These are phyloP conservation scores for Steinernema scapterisci DNA, from an alignment of 2,888 invertebrate species.

Conservation along the genomic window DNA sequence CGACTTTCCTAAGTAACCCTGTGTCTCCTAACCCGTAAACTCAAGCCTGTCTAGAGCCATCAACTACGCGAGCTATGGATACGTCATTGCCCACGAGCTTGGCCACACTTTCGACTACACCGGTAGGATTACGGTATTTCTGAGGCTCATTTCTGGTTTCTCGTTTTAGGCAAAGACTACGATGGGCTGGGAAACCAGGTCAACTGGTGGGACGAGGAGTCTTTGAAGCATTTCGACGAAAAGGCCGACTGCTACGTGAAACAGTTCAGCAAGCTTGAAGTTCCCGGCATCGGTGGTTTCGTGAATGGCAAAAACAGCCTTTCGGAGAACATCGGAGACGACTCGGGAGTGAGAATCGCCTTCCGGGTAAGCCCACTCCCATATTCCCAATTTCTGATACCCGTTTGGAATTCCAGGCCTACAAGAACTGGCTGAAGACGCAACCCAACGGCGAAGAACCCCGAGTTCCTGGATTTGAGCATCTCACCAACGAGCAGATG, in stretches of 20 bases:
- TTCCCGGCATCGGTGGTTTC: no score
- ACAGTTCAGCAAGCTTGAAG: no score
- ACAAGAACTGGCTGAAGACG: slow-evolving; percentile 43
- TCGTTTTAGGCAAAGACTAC: no score
- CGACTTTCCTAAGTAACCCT: slow-evolving; percentile 80
- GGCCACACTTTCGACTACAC: slow-evolving; percentile 70
- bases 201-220: no score
- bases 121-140: slow-evolving; percentile 69
- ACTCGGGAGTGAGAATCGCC: neutral
- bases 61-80: slow-evolving; percentile 72
- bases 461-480: neutral
- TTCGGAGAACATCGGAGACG: no score
- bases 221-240: no score
- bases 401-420: slow-evolving; percentile 44
- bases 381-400: neutral
- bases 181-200: no score
- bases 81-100: slow-evolving; percentile 44
- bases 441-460: neutral
- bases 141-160: no score
- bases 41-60: no score
- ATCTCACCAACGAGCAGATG: neutral
- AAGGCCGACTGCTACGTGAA: no score
- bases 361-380: slow-evolving; percentile 21
- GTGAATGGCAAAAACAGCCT: no score
- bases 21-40: no score